Evolutionary conservation across 2,888 invertebrate species (phyloP), one percentile per base, ranked within the genome.

Genomic region (Altica lythri): DNA sequence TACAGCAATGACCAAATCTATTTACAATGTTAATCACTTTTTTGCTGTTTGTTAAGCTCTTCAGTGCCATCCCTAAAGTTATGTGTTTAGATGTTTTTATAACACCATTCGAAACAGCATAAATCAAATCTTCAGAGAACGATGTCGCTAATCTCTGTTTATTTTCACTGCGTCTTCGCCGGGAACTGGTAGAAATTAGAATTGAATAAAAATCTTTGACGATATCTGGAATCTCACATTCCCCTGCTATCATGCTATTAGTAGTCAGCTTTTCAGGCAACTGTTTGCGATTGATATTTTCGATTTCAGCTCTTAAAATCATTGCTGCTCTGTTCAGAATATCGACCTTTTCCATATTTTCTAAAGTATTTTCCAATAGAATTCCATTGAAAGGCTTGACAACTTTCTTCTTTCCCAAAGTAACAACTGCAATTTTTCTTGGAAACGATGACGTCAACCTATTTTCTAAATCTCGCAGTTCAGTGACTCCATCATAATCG

Each of bases 331-430:
- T 16, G 2, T 44, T 1, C 16, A 44, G 9, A 14, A 44, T 4
- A 17, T 44, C 29, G 8, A 14, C n/a, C 16, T 29, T 29, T 17
- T 44, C 30, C 1, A 44, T 8, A 3, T 4, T 1, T 9, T 44
- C 44, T 14, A 29, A 44, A 17, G n/a, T 14, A 12, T 30, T 29
- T 44, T 29, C n/a, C 1, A 29, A 2, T 9, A 44, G 16, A 44
- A 14, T 6, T 16, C 30, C 30, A 1, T 1, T 9, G 29, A n/a
- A 44, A 4, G 44, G 18, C 9, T 44, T 44, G 0, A 29, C 16
- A 9, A 44, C 29, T 16, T 44, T 44, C 14, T 29, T 14, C n/a
- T 4, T 5, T n/a, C 16, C 8, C 2, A 13, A 5, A 8, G 5
- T 9, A 5, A 35, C 14, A 16, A 35, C 16, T n/a, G 13, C 9